Conservation (phyloP, 2,113 vertebrate species). For the Scatophagus argus region DNA sequence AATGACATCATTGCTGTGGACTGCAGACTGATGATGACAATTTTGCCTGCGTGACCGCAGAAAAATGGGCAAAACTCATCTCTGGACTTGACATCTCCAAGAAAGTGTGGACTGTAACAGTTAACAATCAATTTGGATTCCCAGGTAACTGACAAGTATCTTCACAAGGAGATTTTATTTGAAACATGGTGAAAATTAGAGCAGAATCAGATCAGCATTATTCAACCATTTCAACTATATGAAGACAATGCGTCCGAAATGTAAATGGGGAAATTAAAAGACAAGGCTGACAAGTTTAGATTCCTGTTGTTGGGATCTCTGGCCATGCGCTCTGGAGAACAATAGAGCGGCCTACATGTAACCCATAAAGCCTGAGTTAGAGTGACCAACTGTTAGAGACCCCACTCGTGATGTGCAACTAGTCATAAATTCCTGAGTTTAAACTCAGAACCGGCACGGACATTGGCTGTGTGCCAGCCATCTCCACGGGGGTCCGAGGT, state of each 20-base stretch:
- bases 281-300: too few relatives aligned
- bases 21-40: conserved; percentile 11
- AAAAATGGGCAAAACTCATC: not conserved
- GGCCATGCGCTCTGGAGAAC: too few relatives aligned
- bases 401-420: too few relatives aligned
- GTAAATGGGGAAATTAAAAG: not conserved
- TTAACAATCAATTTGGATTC: not conserved
- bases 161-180: not conserved
- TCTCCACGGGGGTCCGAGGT: too few relatives aligned
- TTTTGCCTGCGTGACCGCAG: not conserved
- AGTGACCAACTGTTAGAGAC: too few relatives aligned
- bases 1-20: conserved; percentile 51
- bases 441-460: too few relatives aligned
- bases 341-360: too few relatives aligned
- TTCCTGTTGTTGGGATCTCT: too few relatives aligned
- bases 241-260: not conserved
- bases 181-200: not conserved
- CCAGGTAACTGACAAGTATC: not conserved
- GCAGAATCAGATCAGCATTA: not conserved
- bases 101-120: not conserved
- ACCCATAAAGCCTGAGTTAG: too few relatives aligned
- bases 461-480: too few relatives aligned
- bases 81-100: not conserved
- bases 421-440: too few relatives aligned
- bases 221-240: not conserved